Evolutionary conservation across 2,113 vertebrate species (phyloP).

Genomic region (Pungitius pungitius): DNA sequence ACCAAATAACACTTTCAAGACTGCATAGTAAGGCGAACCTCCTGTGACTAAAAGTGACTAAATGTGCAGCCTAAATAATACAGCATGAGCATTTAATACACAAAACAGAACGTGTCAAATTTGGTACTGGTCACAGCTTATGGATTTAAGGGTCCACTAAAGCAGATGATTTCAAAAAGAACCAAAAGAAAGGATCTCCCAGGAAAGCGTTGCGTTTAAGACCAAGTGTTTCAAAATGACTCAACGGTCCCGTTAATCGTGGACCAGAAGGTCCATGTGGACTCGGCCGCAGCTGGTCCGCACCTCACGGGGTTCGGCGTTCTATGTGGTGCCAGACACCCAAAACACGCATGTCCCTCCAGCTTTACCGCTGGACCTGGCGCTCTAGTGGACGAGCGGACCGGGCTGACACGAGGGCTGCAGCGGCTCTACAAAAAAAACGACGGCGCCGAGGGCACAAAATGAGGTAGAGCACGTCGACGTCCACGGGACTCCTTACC

Average conservation of each 20-base stretch:
- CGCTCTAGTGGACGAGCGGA: background rate
- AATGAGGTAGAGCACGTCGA: conserved; percentile 65
- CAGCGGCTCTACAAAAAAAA: conserved; percentile 56
- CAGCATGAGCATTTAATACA: conserved; percentile 1
- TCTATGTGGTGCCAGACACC: background rate
- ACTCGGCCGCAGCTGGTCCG: conserved; percentile 12
- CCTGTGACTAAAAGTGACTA: conserved; percentile 26
- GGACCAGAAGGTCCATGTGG: background rate
- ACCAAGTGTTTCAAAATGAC: too few relatives aligned
- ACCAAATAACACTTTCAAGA: conserved; percentile 28
- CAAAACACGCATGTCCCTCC: background rate
- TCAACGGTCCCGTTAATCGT: background rate
- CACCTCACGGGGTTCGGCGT: conserved; percentile 3
- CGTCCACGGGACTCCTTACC: conserved; percentile 24
- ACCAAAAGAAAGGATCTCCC: background rate
- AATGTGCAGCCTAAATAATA: conserved; percentile 16
- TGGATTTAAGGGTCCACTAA: conserved; percentile 15
- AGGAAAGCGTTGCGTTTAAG: conserved; percentile 6
- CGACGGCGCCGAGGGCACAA: conserved; percentile 37
- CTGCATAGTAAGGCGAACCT: conserved; percentile 32
- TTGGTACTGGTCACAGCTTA: conserved; percentile 26
- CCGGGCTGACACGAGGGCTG: conserved; percentile 32
- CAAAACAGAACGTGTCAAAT: conserved; percentile 4
- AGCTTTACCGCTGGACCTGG: conserved; percentile 1
- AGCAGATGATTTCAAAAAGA: conserved; percentile 17